Evolutionary conservation across 2,797 vertebrate species (phyloP), one percentile per base, ranked within the genome.

Genomic region (Oceanodroma leucorhoa): DNA sequence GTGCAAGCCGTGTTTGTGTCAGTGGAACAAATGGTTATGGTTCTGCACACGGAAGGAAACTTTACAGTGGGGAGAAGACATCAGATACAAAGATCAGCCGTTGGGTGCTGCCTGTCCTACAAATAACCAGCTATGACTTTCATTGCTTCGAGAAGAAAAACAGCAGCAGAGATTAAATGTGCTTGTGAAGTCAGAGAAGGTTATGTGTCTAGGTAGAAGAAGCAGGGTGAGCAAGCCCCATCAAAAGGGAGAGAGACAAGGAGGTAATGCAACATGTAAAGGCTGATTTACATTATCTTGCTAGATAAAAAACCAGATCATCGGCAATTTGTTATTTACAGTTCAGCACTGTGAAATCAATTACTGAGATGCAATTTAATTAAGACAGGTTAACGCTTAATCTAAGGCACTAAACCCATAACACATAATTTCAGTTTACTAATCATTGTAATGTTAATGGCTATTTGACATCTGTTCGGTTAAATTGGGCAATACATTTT

Each of bases 321-420:
- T 93, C 92, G 90, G 89, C 89, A 83, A 23, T 84, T 87, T 82
- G 62, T 96, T 96, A 93, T 94, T 97, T 94, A 97, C 95, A 88
- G 89, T 70, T 94, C 90, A 91, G 81, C 48, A 57, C 89, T 32
- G 70, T 78, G 83, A 72, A 97, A 96, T 97, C 96, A 96, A 95
- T 97, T 96, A 94, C 76, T 8, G 70, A 82, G 96, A 89, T 62
- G 90, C 92, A 84, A 84, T 96, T 91, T 95, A 97, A 97, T 97
- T 96, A 96, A 93, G 90, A 78, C 96, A 97, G 96, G 96, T 96
- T 97, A 96, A 93, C 21, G 51, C 89, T 83, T 94, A 83, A 96
- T 94, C 90, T 90, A 86, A 96, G 84, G 78, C 94, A 86, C 86
- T 91, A 96, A 96, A 93, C 50, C 89, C 89, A 32, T 78, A 91